These are phyloP conservation scores for Maconellicoccus hirsutus DNA, from an alignment of 1,140 invertebrate genomes.

Conservation along the genomic window DNA sequence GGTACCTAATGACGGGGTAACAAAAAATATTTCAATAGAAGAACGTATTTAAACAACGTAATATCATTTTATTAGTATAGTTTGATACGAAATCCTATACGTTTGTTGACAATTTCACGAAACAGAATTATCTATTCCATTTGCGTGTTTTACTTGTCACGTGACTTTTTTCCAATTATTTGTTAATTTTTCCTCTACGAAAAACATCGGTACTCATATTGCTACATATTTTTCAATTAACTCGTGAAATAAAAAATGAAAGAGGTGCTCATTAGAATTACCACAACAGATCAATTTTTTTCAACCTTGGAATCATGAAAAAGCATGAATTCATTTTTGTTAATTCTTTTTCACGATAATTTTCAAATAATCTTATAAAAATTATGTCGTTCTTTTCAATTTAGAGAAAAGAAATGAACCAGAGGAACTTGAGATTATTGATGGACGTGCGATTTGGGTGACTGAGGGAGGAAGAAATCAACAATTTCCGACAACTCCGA, in stretches of 20 bases:
- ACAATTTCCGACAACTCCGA: slow-evolving; percentile 38
- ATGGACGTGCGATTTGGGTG: not conserved
- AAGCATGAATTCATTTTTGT: too few relatives aligned
- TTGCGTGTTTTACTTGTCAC: not conserved
- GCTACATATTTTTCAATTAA: not conserved
- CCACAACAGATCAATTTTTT: too few relatives aligned
- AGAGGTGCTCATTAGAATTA: too few relatives aligned
- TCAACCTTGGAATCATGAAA: too few relatives aligned
- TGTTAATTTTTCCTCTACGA: not conserved
- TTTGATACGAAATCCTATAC: not conserved
- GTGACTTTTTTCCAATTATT: not conserved
- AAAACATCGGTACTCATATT: not conserved
- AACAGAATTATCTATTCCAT: not conserved
- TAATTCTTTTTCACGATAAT: too few relatives aligned
- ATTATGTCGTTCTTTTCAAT: not conserved
- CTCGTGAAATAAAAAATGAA: not conserved
- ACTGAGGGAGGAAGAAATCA: not conserved
- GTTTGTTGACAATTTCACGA: not conserved
- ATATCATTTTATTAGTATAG: not conserved
- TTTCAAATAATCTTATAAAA: too few relatives aligned
- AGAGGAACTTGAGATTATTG: not conserved
- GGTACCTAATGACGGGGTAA: too few relatives aligned
- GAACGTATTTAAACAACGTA: not conserved
- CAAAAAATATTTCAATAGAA: not conserved
- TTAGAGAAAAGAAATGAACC: not conserved